Evolutionary conservation across 2,888 invertebrate genomes (phyloP).

Genomic region (Troilus luridus): DNA sequence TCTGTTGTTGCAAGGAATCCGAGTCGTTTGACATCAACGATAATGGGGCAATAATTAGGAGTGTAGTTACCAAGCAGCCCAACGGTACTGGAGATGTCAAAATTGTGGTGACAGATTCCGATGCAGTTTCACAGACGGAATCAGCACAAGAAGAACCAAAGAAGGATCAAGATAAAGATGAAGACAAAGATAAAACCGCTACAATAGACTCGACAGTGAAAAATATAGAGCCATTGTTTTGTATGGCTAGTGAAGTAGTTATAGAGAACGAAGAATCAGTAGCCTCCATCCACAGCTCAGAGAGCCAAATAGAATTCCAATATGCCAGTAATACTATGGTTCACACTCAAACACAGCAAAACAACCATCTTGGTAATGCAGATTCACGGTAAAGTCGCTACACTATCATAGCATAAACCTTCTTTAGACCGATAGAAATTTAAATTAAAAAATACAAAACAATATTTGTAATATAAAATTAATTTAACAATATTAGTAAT

Average conservation of each 20-base stretch:
- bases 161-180: not conserved
- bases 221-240: conserved; percentile 27
- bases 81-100: not conserved
- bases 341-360: conserved; percentile 1
- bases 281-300: conserved; percentile 22
- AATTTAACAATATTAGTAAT: too few species aligned
- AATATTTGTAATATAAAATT: too few species aligned
- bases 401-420: not conserved
- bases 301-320: conserved; percentile 25
- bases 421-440: conserved; percentile 33
- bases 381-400: conserved; percentile 58
- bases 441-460: not conserved
- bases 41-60: not conserved
- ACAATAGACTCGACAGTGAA: not conserved
- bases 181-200: not conserved
- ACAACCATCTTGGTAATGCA: conserved; percentile 60
- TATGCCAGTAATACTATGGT: conserved; percentile 35
- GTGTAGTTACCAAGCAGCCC: conserved; percentile 42
- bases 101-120: conserved; percentile 14
- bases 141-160: not conserved
- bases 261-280: conserved; percentile 9
- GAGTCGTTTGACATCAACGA: conserved; percentile 49
- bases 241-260: conserved; percentile 52
- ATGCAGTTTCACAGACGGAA: conserved; percentile 3
- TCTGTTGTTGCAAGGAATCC: conserved; percentile 47